These are phyloP conservation scores for Achatina immaculata DNA, from an alignment of 1,140 invertebrate species.

Conservation along the genomic window DNA sequence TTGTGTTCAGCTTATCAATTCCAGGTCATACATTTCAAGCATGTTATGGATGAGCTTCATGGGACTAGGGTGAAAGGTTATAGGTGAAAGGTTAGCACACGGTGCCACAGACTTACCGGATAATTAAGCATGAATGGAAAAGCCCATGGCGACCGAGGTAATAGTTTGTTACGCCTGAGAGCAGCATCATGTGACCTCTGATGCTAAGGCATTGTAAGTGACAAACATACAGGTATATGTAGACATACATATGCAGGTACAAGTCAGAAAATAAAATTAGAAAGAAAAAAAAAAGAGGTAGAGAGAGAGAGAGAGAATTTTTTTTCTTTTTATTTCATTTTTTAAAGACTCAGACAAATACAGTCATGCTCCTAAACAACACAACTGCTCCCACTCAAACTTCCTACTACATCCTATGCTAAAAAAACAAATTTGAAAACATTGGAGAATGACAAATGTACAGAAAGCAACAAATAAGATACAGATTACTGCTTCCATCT, in stretches of 20 bases:
- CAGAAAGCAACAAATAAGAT: too few relatives aligned
- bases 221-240: conserved; percentile 29
- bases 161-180: conserved; percentile 41
- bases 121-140: conserved; percentile 39
- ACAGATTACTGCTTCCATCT: too few relatives aligned
- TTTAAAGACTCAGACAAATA: too few relatives aligned
- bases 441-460: too few relatives aligned
- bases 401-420: too few relatives aligned
- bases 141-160: conserved; percentile 37
- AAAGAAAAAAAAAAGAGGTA: neutral
- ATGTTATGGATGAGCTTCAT: neutral
- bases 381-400: too few relatives aligned
- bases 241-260: neutral
- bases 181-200: conserved; percentile 20
- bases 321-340: too few relatives aligned
- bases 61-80: neutral
- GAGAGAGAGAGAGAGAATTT: neutral
- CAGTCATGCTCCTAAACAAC: too few relatives aligned
- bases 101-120: conserved; percentile 38
- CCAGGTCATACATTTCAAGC: neutral
- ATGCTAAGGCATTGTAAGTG: conserved; percentile 27
- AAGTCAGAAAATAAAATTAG: neutral
- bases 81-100: neutral
- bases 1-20: conserved; percentile 11
- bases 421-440: neutral